phyloP scores from a whole-genome alignment of 2,888 invertebrate genomes.

The Petrolisthes cinctipes region DNA sequence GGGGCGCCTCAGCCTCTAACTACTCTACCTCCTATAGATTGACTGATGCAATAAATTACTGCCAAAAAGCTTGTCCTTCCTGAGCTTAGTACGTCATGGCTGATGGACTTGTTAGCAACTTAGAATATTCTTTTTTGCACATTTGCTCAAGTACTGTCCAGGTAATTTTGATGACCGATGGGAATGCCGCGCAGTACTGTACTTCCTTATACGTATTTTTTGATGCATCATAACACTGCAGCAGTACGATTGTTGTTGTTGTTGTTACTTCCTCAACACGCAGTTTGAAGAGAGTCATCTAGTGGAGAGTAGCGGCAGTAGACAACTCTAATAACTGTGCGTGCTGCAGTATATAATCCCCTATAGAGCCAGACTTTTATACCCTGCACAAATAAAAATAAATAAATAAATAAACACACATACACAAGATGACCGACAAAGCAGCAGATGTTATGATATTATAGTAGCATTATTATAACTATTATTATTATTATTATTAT shows the following conservation, averaged over 20 bases:
- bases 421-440: conserved; percentile 8
- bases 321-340: conserved; percentile 12
- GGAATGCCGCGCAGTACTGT: conserved; percentile 20
- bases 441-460: too few species aligned
- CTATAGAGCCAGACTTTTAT: background rate
- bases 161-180: conserved; percentile 44
- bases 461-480: background rate
- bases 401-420: background rate
- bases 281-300: conserved; percentile 27
- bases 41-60: conserved; percentile 33
- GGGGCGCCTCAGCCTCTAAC: conserved; percentile 27
- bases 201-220: conserved; percentile 35
- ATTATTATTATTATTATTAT: background rate
- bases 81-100: conserved; percentile 35
- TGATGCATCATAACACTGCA: background rate
- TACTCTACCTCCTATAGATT: conserved; percentile 3
- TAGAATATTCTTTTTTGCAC: conserved; percentile 33
- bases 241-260: conserved; percentile 11
- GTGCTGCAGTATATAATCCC: conserved; percentile 26
- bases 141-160: conserved; percentile 44
- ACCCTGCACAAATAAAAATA: background rate
- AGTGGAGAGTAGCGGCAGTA: conserved; percentile 34
- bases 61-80: conserved; percentile 32
- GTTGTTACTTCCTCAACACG: conserved; percentile 5
- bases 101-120: conserved; percentile 33